Evolutionary conservation across 2,888 invertebrate species (phyloP).

Genomic region (Elegia similella): DNA sequence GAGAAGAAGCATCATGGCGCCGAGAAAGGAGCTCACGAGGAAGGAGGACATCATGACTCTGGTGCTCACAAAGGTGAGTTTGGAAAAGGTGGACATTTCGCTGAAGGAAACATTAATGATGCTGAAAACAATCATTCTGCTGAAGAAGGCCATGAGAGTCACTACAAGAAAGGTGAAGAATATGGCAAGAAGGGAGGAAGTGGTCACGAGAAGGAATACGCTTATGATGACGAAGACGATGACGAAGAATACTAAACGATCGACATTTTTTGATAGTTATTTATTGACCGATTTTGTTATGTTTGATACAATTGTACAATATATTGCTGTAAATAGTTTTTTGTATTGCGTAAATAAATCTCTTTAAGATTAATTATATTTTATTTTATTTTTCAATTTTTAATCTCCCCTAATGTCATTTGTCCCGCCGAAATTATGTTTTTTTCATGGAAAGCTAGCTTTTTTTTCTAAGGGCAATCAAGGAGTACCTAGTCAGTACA

Average conservation of each 20-base stretch:
- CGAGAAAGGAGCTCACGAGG: slow-evolving; percentile 78
- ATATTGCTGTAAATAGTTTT: slow-evolving; percentile 55
- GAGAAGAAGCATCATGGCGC: slow-evolving; percentile 78
- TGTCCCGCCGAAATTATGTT: too few species aligned
- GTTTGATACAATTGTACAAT: slow-evolving; percentile 47
- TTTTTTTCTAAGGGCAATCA: too few species aligned
- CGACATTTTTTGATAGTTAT: slow-evolving; percentile 35
- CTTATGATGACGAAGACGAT: slow-evolving; percentile 57
- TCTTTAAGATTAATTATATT: neutral
- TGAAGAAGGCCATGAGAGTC: slow-evolving; percentile 79
- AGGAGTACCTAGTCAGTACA: too few species aligned
- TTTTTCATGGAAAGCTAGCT: too few species aligned
- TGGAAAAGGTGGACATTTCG: slow-evolving; percentile 80
- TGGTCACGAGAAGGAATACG: slow-evolving; percentile 70
- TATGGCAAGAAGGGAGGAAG: slow-evolving; percentile 79
- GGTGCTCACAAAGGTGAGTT: slow-evolving; percentile 75
- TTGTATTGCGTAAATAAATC: slow-evolving; percentile 35
- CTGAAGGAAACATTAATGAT: slow-evolving; percentile 80
- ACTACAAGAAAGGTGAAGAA: slow-evolving; percentile 77
- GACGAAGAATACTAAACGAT: slow-evolving; percentile 45
- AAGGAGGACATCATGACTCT: slow-evolving; percentile 79
- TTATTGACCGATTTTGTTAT: slow-evolving; percentile 60
- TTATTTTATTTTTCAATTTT: neutral
- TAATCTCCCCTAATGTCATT: neutral
- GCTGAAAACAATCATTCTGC: slow-evolving; percentile 79